Percentiles rank a stretch among this genome's conserved stretches.
Conservation (phyloP, 2,888 invertebrate genomes). For the Archips crataeganus region DNA sequence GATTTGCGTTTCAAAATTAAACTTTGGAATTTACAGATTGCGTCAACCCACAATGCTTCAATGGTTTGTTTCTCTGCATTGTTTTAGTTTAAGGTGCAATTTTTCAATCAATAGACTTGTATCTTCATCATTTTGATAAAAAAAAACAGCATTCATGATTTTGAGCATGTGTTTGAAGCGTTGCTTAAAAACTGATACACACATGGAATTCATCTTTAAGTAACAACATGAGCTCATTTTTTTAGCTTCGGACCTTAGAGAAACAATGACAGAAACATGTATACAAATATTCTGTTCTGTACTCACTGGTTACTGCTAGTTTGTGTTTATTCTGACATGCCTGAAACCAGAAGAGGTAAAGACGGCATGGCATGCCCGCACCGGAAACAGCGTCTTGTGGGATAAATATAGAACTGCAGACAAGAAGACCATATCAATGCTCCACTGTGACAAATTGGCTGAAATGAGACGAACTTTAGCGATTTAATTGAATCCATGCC, state of each 20-base stretch:
- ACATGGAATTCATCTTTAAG: not conserved
- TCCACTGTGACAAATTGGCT: constrained; percentile 33
- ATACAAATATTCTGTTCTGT: too few species aligned
- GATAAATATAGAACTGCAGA: constrained; percentile 76
- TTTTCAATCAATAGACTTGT: not conserved
- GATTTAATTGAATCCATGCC: constrained; percentile 14
- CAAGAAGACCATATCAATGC: constrained; percentile 60
- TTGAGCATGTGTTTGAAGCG: not conserved
- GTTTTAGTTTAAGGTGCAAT: not conserved
- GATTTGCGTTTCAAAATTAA: not conserved
- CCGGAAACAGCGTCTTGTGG: constrained; percentile 76
- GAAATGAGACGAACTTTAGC: constrained; percentile 32
- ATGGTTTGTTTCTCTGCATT: too few species aligned
- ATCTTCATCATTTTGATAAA: not conserved
- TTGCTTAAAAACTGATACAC: not conserved
- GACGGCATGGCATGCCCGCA: constrained; percentile 58
- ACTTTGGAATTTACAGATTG: constrained; percentile 17
- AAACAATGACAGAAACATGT: too few species aligned
- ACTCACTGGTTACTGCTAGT: constrained; percentile 55
- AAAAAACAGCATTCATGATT: too few species aligned
- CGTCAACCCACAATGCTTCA: not conserved
- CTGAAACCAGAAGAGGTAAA: constrained; percentile 53
- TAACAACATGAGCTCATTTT: not conserved
- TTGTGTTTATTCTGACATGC: constrained; percentile 65
- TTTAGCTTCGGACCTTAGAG: constrained; percentile 46